These are phyloP conservation scores for Pseudococcus jackbeardsleyi DNA, from an alignment of 2,888 invertebrate species.

Conservation along the genomic window DNA sequence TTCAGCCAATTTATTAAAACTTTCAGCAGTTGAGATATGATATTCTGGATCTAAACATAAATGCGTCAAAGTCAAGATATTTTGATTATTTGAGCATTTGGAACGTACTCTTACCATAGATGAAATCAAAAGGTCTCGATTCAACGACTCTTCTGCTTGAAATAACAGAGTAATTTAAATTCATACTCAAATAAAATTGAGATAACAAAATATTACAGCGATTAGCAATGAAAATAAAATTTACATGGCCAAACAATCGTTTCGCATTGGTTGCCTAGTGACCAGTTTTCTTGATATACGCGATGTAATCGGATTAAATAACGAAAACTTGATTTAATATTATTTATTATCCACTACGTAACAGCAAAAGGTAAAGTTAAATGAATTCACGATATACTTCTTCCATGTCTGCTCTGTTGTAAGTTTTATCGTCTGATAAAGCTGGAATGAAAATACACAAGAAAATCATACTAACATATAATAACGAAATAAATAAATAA, in stretches of 20 bases:
- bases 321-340: too few species aligned
- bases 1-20: constrained; percentile 30
- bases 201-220: not conserved
- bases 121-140: constrained; percentile 52
- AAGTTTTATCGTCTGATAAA: too few species aligned
- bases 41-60: constrained; percentile 21
- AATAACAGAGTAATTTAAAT: not conserved
- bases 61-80: not conserved
- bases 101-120: constrained; percentile 16
- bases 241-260: not conserved
- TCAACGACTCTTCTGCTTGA: not conserved
- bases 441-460: too few species aligned
- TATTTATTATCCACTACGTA: not conserved
- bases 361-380: too few species aligned
- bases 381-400: too few species aligned
- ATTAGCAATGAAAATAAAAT: not conserved
- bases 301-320: too few species aligned
- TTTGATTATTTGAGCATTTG: not conserved
- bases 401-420: too few species aligned
- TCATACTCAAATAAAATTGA: not conserved
- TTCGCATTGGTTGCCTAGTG: not conserved
- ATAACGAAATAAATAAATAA: not conserved
- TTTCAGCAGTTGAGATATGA: not conserved
- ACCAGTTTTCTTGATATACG: not conserved
- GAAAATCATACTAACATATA: too few species aligned